Evolutionary conservation across 2,797 vertebrate species (phyloP).

Genomic region (Microcaecilia unicolor): DNA sequence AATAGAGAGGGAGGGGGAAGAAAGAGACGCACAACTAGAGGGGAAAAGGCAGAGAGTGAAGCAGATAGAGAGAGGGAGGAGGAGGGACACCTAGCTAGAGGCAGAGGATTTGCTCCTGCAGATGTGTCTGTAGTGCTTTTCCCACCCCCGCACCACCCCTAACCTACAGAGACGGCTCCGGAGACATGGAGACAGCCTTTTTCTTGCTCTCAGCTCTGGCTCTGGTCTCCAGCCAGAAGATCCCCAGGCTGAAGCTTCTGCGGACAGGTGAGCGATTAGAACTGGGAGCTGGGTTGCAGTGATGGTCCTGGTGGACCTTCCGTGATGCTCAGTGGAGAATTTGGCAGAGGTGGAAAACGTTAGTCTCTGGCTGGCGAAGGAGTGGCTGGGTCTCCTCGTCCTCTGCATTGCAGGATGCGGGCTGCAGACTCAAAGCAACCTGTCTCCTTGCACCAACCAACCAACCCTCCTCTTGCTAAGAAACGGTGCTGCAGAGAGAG

Average conservation of each 20-base stretch:
- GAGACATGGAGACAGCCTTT: conserved; percentile 41
- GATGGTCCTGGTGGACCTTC: no score
- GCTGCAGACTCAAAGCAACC: no score
- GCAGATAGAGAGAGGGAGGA: conserved; percentile 13
- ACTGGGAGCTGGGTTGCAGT: neutral
- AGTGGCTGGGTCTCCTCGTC: neutral
- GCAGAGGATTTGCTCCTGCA: no score
- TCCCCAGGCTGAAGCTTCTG: conserved; percentile 63
- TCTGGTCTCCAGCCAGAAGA: conserved; percentile 43
- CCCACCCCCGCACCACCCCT: no score
- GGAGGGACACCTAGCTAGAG: no score
- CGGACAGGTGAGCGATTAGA: conserved; percentile 50
- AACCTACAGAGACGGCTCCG: neutral
- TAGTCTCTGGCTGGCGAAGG: no score
- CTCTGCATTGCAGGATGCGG: conserved; percentile 1
- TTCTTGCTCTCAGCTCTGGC: conserved; percentile 42
- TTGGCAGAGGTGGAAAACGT: no score
- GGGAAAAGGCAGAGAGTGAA: neutral
- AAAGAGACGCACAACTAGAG: no score
- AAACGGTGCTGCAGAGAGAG: no score
- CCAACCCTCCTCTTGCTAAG: neutral
- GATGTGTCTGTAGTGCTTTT: no score
- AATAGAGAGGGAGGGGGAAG: no score
- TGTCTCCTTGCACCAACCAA: neutral
- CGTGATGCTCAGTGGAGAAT: no score